These are phyloP conservation scores for Sarcoramphus papa DNA, from an alignment of 2,797 vertebrate species.

Conservation along the genomic window DNA sequence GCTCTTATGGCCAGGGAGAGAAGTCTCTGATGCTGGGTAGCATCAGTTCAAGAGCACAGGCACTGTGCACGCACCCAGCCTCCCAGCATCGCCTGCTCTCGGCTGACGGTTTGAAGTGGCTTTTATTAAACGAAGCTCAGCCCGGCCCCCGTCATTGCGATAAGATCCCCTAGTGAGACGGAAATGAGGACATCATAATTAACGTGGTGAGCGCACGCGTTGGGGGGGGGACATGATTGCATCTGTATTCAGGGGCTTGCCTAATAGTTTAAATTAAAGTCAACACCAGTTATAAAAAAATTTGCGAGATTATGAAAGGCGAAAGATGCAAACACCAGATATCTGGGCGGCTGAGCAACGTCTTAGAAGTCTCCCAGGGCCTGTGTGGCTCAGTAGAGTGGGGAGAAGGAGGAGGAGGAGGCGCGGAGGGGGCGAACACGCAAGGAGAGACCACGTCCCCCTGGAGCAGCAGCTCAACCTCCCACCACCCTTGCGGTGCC, in stretches of 20 bases:
- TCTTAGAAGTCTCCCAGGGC: neutral
- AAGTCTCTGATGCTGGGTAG: neutral
- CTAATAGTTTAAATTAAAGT: conserved; percentile 63
- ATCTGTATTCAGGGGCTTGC: conserved; percentile 22
- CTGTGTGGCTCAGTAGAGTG: neutral
- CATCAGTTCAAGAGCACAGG: neutral
- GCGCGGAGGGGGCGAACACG: fast-evolving
- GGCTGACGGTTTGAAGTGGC: neutral
- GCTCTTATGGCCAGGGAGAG: neutral
- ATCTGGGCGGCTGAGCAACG: neutral
- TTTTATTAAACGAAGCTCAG: conserved; percentile 8
- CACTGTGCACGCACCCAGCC: neutral
- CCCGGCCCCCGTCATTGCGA: neutral
- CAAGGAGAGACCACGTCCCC: neutral
- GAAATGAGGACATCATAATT: conserved; percentile 70
- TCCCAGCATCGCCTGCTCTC: neutral
- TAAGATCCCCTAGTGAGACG: conserved; percentile 56
- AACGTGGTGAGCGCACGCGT: fast-evolving
- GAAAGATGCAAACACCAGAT: conserved; percentile 48
- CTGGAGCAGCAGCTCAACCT: neutral
- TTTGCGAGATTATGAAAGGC: conserved; percentile 11
- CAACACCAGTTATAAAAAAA: conserved; percentile 8
- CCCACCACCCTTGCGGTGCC: neutral
- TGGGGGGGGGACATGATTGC: neutral
- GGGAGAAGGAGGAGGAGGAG: neutral